These are phyloP conservation scores for Sandelia bainsii DNA, from an alignment of 2,797 vertebrate genomes.

Conservation along the genomic window DNA sequence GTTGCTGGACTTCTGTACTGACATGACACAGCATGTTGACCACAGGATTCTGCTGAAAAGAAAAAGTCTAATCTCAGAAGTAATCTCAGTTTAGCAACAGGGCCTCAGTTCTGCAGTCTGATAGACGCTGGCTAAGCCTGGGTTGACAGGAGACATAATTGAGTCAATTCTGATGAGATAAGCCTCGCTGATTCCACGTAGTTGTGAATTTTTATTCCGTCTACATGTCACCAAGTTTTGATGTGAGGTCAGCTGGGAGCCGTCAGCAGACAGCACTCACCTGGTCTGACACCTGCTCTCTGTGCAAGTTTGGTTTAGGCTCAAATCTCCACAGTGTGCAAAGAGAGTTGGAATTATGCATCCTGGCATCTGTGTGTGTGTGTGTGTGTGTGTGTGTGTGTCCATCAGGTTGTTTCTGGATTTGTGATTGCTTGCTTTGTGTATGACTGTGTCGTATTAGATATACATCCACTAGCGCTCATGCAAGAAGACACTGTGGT, in stretches of 20 bases:
- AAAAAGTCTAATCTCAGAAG: slow-evolving; percentile 1
- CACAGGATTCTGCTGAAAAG: slow-evolving; percentile 15
- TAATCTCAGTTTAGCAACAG: slow-evolving; percentile 37
- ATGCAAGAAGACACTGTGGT: slow-evolving; percentile 66
- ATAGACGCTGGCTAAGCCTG: slow-evolving; percentile 40
- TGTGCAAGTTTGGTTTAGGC: slow-evolving; percentile 49
- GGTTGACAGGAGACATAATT: slow-evolving; percentile 63
- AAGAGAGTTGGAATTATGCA: slow-evolving; percentile 45
- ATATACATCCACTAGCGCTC: slow-evolving; percentile 55
- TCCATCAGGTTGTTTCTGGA: slow-evolving; percentile 27
- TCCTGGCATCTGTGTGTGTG: slow-evolving; percentile 9
- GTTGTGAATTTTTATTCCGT: slow-evolving; percentile 22
- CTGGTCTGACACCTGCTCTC: slow-evolving; percentile 68
- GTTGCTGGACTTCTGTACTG: neutral
- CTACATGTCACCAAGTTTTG: slow-evolving; percentile 14
- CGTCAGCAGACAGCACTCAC: slow-evolving; percentile 41
- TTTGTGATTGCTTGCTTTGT: slow-evolving; percentile 51
- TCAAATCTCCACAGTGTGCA: slow-evolving; percentile 37
- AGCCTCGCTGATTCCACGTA: slow-evolving; percentile 47
- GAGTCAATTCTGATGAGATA: slow-evolving; percentile 57
- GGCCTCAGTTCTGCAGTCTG: slow-evolving; percentile 30
- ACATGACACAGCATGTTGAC: slow-evolving; percentile 36
- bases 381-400: slow-evolving; percentile 20
- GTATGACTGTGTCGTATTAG: slow-evolving; percentile 49
- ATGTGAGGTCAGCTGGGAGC: slow-evolving; percentile 52